Evolutionary conservation across 2,888 invertebrate genomes (phyloP).

Genomic region (Leucozona laternaria): DNA sequence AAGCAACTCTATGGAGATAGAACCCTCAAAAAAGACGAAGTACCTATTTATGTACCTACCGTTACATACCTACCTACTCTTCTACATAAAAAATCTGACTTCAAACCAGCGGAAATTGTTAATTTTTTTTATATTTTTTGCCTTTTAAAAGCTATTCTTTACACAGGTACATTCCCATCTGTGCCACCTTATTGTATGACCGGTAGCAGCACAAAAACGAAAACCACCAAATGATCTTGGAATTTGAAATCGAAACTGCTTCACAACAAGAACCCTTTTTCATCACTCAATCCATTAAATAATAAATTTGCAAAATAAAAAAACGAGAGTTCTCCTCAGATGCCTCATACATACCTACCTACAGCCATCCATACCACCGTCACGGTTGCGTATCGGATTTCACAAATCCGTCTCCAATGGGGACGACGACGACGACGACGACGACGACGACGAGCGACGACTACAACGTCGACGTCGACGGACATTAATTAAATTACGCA

Average conservation of each 20-base stretch:
- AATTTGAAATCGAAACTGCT: slow-evolving; percentile 68
- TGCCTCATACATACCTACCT: slow-evolving; percentile 11
- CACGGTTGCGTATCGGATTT: slow-evolving; percentile 65
- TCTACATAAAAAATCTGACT: too few relatives aligned
- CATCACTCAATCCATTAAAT: slow-evolving; percentile 36
- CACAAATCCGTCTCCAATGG: slow-evolving; percentile 22
- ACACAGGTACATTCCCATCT: slow-evolving; percentile 26
- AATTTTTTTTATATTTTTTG: too few relatives aligned
- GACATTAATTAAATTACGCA: slow-evolving; percentile 72
- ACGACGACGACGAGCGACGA: slow-evolving; percentile 11
- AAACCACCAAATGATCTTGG: slow-evolving; percentile 75
- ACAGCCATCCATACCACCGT: slow-evolving; percentile 42
- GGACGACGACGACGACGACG: slow-evolving; percentile 17
- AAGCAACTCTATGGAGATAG: too few relatives aligned
- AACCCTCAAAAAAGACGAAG: too few relatives aligned
- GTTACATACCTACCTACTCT: too few relatives aligned
- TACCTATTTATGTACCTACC: too few relatives aligned
- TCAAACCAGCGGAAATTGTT: too few relatives aligned
- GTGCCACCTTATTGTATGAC: slow-evolving; percentile 46
- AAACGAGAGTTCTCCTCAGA: slow-evolving; percentile 30
- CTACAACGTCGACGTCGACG: slow-evolving; percentile 15
- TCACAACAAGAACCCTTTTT: slow-evolving; percentile 35
- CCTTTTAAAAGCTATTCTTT: too few relatives aligned
- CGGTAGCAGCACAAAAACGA: slow-evolving; percentile 54
- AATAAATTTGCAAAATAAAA: slow-evolving; percentile 31